A percentile compares a stretch with the other conserved stretches of the same genome.
Conservation (phyloP, 2,888 invertebrate species). For the Nomada ferruginata region DNA sequence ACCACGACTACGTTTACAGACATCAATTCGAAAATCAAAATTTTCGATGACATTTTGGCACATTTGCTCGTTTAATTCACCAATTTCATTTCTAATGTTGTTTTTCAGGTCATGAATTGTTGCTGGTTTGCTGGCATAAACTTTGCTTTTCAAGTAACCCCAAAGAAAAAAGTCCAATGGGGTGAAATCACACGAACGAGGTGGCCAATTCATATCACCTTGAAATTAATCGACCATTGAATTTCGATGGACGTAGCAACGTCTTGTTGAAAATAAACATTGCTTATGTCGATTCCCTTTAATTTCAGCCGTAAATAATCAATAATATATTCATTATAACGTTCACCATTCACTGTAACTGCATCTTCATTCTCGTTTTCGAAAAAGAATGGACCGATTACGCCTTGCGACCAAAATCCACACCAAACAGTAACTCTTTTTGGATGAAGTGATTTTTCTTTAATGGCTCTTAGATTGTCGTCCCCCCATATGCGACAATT, state of each 20-base stretch:
- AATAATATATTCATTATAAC: background rate
- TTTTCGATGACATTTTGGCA: constrained; percentile 4
- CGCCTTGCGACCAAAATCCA: constrained; percentile 78
- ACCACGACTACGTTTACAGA: background rate
- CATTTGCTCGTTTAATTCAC: background rate
- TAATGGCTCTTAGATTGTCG: constrained; percentile 71
- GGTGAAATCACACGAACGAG: background rate
- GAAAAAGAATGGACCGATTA: constrained; percentile 34
- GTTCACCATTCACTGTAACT: background rate
- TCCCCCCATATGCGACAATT: constrained; percentile 75
- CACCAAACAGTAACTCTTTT: constrained; percentile 79
- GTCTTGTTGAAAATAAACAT: constrained; percentile 6
- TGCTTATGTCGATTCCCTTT: background rate
- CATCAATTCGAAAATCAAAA: constrained; percentile 5
- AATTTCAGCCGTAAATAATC: background rate
- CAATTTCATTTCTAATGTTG: constrained; percentile 6
- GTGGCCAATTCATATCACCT: background rate
- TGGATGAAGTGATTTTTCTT: constrained; percentile 76
- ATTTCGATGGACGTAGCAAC: background rate
- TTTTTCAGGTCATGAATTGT: background rate
- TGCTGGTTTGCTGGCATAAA: background rate
- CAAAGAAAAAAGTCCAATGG: background rate
- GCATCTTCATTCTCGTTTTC: background rate
- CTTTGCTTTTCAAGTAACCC: constrained; percentile 7
- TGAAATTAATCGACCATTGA: too few relatives aligned